Conservation (phyloP, 2,113 vertebrate species). For the Cyrtonyx montezumae region DNA sequence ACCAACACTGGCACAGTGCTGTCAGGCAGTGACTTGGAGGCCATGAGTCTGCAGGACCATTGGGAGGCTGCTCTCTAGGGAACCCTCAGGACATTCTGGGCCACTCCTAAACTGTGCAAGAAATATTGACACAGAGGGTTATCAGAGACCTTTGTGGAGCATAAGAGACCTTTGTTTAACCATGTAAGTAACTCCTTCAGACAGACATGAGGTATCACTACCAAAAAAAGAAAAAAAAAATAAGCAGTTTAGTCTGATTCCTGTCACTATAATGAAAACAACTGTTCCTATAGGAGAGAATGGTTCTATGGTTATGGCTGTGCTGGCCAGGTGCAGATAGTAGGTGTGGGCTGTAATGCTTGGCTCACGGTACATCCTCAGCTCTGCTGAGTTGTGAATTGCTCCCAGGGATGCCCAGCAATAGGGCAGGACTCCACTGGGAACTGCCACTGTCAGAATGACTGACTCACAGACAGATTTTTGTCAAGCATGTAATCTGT, state of each 20-base stretch:
- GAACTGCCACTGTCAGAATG: neutral
- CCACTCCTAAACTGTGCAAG: accelerated
- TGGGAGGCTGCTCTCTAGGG: neutral
- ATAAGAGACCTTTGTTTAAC: neutral
- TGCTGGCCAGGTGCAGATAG: neutral
- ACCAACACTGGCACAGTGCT: neutral
- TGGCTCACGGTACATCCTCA: neutral
- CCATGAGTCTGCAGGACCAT: neutral
- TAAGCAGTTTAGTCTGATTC: neutral
- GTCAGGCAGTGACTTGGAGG: neutral
- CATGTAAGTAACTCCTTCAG: neutral
- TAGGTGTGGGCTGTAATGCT: neutral
- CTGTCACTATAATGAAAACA: neutral
- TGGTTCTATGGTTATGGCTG: neutral
- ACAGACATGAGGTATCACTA: neutral
- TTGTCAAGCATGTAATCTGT: neutral
- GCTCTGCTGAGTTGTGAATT: neutral
- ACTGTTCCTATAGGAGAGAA: neutral
- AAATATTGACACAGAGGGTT: neutral
- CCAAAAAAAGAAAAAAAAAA: neutral
- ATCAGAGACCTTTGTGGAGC: neutral
- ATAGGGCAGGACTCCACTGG: neutral
- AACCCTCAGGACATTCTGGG: neutral
- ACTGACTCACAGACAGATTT: neutral
- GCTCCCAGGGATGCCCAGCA: neutral